Evolutionary conservation across 2,113 vertebrate genomes (phyloP).

Genomic region (Pan paniscus): DNA sequence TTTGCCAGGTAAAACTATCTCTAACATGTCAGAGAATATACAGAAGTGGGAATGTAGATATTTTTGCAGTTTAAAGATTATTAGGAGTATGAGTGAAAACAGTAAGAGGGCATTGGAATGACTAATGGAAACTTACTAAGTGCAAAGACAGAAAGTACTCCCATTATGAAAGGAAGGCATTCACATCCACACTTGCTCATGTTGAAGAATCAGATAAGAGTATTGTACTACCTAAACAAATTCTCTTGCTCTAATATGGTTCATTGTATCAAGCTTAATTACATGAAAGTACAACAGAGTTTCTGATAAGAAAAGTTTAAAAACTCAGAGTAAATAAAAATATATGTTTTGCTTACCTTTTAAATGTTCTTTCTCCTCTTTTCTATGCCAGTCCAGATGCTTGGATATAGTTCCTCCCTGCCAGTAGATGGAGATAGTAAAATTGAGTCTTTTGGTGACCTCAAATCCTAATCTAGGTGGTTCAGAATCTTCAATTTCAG

Average conservation of each 20-base stretch:
- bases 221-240: neutral
- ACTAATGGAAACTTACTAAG: neutral
- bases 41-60: neutral
- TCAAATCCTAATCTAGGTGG: conserved; percentile 72
- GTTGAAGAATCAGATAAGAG: neutral
- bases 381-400: conserved; percentile 81
- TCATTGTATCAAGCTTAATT: neutral
- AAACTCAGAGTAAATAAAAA: conserved; percentile 66
- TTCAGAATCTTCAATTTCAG: conserved; percentile 74
- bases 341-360: conserved; percentile 75
- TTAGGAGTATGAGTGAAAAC: neutral
- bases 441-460: conserved; percentile 79
- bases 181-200: neutral
- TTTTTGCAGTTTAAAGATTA: neutral
- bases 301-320: conserved; percentile 26
- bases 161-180: neutral
- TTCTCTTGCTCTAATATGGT: neutral
- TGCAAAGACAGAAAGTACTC: neutral
- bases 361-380: conserved; percentile 81
- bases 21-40: neutral
- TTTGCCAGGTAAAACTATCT: neutral
- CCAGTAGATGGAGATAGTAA: conserved; percentile 82
- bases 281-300: neutral
- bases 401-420: conserved; percentile 79
- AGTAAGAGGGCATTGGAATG: neutral